Evolutionary conservation across 2,113 vertebrate genomes (phyloP).

Genomic region (Accipiter cooperii): DNA sequence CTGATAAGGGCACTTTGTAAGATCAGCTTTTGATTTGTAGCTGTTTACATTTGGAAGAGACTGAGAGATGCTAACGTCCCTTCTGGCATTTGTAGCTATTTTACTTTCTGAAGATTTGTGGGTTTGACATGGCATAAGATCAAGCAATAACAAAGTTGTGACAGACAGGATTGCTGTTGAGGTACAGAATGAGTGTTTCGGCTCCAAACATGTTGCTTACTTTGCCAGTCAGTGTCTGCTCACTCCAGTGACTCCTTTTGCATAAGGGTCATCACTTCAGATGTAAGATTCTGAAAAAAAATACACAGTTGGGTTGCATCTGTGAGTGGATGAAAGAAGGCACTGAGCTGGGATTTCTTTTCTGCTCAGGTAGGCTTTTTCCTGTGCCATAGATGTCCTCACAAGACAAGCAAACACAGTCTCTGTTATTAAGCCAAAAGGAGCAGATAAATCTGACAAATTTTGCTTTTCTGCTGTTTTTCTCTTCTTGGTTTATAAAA

Average conservation of each 20-base stretch:
- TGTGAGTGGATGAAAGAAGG: background rate
- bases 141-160: background rate
- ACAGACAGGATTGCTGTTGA: background rate
- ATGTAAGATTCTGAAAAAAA: background rate
- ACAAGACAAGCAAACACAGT: background rate
- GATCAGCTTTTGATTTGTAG: slow-evolving; percentile 26
- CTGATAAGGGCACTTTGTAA: background rate
- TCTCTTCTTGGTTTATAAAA: slow-evolving; percentile 50
- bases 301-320: background rate
- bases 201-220: background rate
- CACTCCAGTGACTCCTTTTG: background rate
- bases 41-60: background rate
- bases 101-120: slow-evolving; percentile 37
- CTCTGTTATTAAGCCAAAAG: slow-evolving; percentile 3
- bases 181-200: background rate
- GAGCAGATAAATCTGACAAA: slow-evolving; percentile 31
- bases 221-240: background rate
- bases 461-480: slow-evolving; percentile 12
- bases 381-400: background rate
- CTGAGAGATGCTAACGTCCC: background rate
- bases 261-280: background rate
- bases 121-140: background rate
- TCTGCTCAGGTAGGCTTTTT: slow-evolving; percentile 36
- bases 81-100: slow-evolving; percentile 6
- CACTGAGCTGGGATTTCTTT: background rate